Evolutionary conservation across 2,888 invertebrate species (phyloP), one percentile per base, ranked within the genome.

Genomic region (Thera obeliscata): DNA sequence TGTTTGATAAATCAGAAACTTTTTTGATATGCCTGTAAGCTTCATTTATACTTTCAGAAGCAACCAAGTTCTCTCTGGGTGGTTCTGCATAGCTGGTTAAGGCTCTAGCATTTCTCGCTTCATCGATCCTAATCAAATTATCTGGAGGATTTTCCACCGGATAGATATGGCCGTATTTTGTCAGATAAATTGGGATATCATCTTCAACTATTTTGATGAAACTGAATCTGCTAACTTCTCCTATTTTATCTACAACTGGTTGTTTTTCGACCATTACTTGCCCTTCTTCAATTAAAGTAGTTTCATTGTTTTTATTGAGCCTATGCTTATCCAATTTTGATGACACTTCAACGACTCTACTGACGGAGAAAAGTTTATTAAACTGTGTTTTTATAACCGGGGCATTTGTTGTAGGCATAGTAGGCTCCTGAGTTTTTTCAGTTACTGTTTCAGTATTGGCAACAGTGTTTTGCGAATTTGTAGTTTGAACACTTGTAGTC

Each of bases 141-240:
- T 92, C 86, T 7, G 94, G 94, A 12, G 91, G 92, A 74, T 94
- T 88, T 70, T 91, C 93, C 35, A 92, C 93, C 9, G 94, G 94
- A 76, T 94, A 94, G 12, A 92, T 83, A 69, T 91, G 94, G 2
- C 93, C 90, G 36, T 87, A 81, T 78, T 91, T 94, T 7, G 94
- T 94, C 22, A 94, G 78, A 76, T 94, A 94, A 70, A 93, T 92
- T 57, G 94, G 94, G 11, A 94, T 93, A 77, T 94, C 94, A 76
- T 94, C 94, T 86, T 95, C 95, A 2, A 96, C 94, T 61, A 96
- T 93, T 83, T 96, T 96, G 12, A 96, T 96, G 33, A 95, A 91
- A 74, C 95, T 96, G 48, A 95, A 95, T 74, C 96, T 94, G 81
- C 95, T 96, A 0, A 96, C 95, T 85, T 95, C 96, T 56, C 96